These are phyloP conservation scores for Lagopus muta DNA, from an alignment of 2,113 vertebrate species.

Conservation along the genomic window DNA sequence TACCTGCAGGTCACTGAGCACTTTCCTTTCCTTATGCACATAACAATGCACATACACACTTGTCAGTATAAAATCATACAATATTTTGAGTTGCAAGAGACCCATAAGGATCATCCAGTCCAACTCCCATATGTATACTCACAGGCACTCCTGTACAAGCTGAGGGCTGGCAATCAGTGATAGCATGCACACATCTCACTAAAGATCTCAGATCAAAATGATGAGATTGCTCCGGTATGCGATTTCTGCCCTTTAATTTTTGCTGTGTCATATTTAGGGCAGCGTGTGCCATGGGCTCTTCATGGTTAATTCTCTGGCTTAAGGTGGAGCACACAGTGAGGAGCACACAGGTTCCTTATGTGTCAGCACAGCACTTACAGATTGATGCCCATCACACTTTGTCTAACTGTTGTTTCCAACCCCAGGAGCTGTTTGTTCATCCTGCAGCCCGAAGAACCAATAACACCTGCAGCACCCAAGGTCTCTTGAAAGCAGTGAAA, in stretches of 20 bases:
- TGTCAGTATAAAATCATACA: not conserved
- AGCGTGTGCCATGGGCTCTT: not conserved
- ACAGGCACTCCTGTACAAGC: not conserved
- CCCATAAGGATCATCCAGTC: no score
- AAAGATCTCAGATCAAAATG: not conserved
- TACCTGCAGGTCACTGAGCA: not conserved
- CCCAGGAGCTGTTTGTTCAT: not conserved
- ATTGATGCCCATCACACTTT: not conserved
- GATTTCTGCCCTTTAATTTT: not conserved
- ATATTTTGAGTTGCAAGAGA: no score
- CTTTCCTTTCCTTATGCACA: not conserved
- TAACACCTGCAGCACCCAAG: conserved; percentile 7
- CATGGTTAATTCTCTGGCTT: not conserved
- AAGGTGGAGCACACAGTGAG: not conserved
- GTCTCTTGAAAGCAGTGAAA: not conserved
- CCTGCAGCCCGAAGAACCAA: not conserved
- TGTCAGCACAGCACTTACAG: not conserved
- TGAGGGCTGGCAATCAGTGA: not conserved
- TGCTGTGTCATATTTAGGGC: not conserved
- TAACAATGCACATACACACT: no score
- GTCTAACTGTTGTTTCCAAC: not conserved
- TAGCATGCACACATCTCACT: fast-evolving
- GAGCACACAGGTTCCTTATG: fast-evolving
- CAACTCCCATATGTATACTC: no score
- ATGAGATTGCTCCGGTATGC: not conserved